Evolutionary conservation across 2,797 vertebrate species (phyloP), one percentile per base, ranked within the genome.

Genomic region (Ceyx erithaca): DNA sequence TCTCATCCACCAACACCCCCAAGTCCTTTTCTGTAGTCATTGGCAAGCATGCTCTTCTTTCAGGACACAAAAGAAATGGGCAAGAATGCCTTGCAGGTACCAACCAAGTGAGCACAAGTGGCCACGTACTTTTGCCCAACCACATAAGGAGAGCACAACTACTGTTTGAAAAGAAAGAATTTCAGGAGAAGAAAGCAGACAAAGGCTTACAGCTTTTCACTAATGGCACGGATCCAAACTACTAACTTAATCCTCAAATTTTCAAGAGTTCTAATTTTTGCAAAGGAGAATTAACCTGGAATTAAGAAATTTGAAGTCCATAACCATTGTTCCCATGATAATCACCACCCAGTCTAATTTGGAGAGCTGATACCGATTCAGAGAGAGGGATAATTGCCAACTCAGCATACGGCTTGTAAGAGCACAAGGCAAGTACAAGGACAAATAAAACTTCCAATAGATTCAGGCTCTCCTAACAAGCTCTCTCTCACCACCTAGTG

Each of bases 401-500:
- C 70, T 25, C 22, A 1, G 43, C 35, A 55, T 26, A 46, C 0
- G 1, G 35, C 37, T 37, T 8, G 12, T 18, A 58, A 70, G n/a
- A 58, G 43, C 48, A 49, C 10, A 11, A 0, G 0, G 48, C 37
- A 64, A 46, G 20, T 12, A 2, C 7, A 73, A 73, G 33, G 18
- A 66, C 21, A 58, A 20, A 5, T 25, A 55, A 25, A 55, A 37
- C 40, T 58, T 72, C 31, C 35, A 41, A 7, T 17, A 70, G 37
- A 37, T 43, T 41, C 57, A 25, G 59, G 48, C 70, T 80, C 17
- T 66, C 63, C 75, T 31, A 13, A 87, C 4, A 14, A 89, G 95
- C 95, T 92, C 97, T 91, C 79, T 90, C 96, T 95, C 90, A 59
- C 97, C 97, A 96, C 86, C 97, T 97, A 96, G 97, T 80, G 96